These are phyloP conservation scores for Geococcyx californianus DNA, from an alignment of 2,113 vertebrate genomes.

Conservation along the genomic window DNA sequence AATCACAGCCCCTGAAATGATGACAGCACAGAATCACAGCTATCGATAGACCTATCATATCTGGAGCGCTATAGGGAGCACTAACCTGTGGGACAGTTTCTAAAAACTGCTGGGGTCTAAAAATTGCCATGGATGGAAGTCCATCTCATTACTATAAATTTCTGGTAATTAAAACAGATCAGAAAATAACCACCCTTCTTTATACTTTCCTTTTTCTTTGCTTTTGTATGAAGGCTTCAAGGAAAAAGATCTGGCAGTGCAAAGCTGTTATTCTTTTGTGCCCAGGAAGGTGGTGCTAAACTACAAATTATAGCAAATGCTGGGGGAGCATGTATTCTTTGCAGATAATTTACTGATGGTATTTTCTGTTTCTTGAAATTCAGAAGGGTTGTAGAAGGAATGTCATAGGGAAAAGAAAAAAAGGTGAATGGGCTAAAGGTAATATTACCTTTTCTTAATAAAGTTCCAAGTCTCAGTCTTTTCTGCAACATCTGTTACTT, in stretches of 20 bases:
- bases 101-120: not conserved
- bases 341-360: not conserved
- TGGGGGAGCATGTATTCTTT: not conserved
- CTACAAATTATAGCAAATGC: conserved; percentile 85
- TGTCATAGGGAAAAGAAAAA: not conserved
- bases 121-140: not conserved
- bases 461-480: not conserved
- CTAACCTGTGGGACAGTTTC: not conserved
- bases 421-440: not conserved
- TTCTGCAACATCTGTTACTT: not conserved
- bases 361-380: not conserved
- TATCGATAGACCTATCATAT: fast-evolving
- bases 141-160: not conserved
- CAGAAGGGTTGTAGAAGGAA: not conserved
- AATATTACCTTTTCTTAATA: not conserved
- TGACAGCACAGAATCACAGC: not conserved
- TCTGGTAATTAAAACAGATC: not conserved
- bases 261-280: conserved; percentile 81
- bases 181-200: not conserved
- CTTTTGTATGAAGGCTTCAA: conserved; percentile 57
- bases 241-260: conserved; percentile 76
- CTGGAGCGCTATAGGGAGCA: not conserved
- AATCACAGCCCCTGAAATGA: not conserved
- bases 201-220: not conserved
- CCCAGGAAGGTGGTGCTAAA: conserved; percentile 84